Conservation (phyloP, 1,140 invertebrate genomes). For the Drosophila pallidifrons region DNA sequence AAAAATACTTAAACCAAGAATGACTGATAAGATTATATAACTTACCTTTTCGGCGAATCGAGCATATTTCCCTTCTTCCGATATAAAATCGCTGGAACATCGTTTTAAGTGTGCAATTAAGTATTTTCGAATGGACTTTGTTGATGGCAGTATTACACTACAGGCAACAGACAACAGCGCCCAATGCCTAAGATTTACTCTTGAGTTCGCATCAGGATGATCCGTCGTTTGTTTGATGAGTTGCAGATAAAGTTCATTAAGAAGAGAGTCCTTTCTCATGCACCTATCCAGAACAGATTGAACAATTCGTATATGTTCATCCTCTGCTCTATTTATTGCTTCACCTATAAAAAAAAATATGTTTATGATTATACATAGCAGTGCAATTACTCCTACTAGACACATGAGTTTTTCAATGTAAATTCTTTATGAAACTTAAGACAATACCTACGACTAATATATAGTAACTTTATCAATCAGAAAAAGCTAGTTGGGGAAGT, state of each 20-base stretch:
- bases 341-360: conserved; percentile 63
- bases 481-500: no score
- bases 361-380: background rate
- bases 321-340: conserved; percentile 87
- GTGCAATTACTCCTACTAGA: no score
- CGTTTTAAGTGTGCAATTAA: conserved; percentile 95
- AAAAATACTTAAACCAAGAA: no score
- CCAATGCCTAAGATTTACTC: conserved; percentile 96
- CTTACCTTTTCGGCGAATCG: conserved; percentile 95
- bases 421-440: no score
- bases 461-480: no score
- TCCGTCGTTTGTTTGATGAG: conserved; percentile 97
- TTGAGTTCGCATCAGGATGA: conserved; percentile 94
- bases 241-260: conserved; percentile 97
- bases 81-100: conserved; percentile 94
- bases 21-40: background rate
- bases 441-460: no score
- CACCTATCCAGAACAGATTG: conserved; percentile 96
- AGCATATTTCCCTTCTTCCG: conserved; percentile 97
- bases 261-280: conserved; percentile 93
- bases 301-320: conserved; percentile 94
- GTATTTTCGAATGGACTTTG: conserved; percentile 93
- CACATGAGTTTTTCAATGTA: no score
- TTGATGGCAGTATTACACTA: conserved; percentile 94
- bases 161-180: conserved; percentile 95